These are phyloP conservation scores for Anser cygnoides DNA, from an alignment of 2,113 vertebrate genomes.

Conservation along the genomic window DNA sequence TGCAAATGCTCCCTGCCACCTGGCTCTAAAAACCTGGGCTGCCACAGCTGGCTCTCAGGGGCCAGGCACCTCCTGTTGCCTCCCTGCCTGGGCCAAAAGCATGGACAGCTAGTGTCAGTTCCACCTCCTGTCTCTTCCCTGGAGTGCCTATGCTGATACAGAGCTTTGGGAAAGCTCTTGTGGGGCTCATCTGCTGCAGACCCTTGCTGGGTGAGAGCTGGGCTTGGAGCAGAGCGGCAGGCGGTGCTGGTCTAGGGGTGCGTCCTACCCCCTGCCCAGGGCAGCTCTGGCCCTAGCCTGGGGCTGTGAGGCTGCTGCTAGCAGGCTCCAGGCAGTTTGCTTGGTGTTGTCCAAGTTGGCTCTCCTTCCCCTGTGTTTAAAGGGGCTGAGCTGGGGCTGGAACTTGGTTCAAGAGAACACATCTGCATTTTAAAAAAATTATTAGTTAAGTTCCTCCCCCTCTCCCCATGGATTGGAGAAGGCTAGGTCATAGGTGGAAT, in stretches of 20 bases:
- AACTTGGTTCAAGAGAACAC: background rate
- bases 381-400: background rate
- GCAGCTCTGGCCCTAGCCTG: background rate
- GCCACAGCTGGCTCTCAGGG: background rate
- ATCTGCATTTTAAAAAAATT: background rate
- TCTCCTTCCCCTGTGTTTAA: background rate
- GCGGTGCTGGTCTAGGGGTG: background rate
- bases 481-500: background rate
- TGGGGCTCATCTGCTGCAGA: background rate
- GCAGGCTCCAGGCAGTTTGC: background rate
- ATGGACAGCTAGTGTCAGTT: background rate
- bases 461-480: background rate
- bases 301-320: background rate
- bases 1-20: background rate
- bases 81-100: background rate
- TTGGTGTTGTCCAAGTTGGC: background rate
- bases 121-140: background rate
- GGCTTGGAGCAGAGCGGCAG: accelerated
- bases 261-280: background rate
- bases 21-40: background rate
- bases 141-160: accelerated
- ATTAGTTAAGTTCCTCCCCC: background rate
- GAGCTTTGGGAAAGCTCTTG: background rate
- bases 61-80: accelerated
- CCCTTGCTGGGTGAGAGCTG: background rate